These are phyloP conservation scores for Beaufortia kweichowensis DNA, from an alignment of 2,113 vertebrate genomes.

Conservation along the genomic window DNA sequence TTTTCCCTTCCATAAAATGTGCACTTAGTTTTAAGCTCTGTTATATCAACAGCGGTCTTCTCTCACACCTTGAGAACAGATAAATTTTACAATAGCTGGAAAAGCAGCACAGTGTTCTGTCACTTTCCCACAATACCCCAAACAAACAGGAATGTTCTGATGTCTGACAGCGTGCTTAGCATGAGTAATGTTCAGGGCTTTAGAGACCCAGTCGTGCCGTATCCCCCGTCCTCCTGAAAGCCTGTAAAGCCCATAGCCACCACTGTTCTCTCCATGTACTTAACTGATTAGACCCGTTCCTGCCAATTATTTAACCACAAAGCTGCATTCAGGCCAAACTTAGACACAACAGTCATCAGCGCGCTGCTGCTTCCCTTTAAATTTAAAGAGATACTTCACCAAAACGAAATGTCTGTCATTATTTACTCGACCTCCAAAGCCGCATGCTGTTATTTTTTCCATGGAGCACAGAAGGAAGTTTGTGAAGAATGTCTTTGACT, in stretches of 20 bases:
- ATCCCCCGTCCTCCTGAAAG: conserved; percentile 50
- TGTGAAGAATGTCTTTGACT: background rate
- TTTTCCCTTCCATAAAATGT: conserved; percentile 13
- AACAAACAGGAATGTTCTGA: conserved; percentile 65
- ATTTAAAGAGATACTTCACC: background rate
- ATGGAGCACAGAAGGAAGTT: background rate
- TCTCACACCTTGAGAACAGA: conserved; percentile 32
- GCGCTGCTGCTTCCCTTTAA: background rate
- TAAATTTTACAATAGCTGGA: conserved; percentile 23
- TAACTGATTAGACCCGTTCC: conserved; percentile 43
- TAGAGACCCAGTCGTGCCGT: conserved; percentile 55
- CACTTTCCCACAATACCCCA: conserved; percentile 54
- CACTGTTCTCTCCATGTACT: conserved; percentile 63
- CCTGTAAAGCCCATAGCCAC: conserved; percentile 57
- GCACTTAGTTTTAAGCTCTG: conserved; percentile 19
- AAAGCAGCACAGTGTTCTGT: conserved; percentile 27
- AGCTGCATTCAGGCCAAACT: conserved; percentile 22
- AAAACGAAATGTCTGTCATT: background rate
- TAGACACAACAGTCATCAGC: conserved; percentile 10
- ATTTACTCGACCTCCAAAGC: background rate
- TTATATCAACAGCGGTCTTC: conserved; percentile 4
- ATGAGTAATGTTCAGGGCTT: conserved; percentile 65
- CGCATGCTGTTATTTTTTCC: background rate
- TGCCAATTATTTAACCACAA: conserved; percentile 37
- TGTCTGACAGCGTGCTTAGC: conserved; percentile 60